Evolutionary conservation across 2,888 invertebrate genomes (phyloP), one percentile per base, ranked within the genome.

Genomic region (Tenthredo notha): DNA sequence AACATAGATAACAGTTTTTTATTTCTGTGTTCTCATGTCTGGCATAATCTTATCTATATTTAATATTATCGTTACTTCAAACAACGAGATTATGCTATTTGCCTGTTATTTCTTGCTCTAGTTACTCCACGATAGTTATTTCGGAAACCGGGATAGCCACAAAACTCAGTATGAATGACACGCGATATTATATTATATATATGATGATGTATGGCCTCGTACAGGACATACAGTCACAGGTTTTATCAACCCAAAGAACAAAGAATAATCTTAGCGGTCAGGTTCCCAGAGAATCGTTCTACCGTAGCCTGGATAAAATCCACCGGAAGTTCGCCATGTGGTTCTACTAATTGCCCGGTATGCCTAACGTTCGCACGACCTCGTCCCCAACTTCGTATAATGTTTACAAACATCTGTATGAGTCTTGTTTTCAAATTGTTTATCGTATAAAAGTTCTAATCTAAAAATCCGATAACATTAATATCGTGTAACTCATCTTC

Each of bases 281-380:
- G 47, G 90, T 92, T 93, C 92, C 91, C 92, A 91, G 88, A 88
- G 25, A 87, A 83, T 89, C 90, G 90, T 87, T 89, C 89, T 91
- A 91, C 90, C 92, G 91, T 91, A 91, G 37, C 67, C 37, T 61
- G 47, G 74, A 29, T 83, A 75, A 77, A 87, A 54, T 84, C 85
- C 61, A 89, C 90, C 92, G 93, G 93, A 93, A 92, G 92, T 92
- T 89, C 92, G 92, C 91, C 90, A 88, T 89, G 88, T 92, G 90
- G 92, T 90, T 90, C 87, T 88, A 89, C 90, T 93, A 93, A 92
- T 93, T 92, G 90, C 90, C 89, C 88, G 47, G 40, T 61, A 80
- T 40, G 67, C 67, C 67, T 88, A 90, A 90, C 83, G 83, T 91
- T 92, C 91, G 88, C 91, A 92, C 91, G 92, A 92, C 92, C 92